These are phyloP conservation scores for Amorpha juglandis DNA, from an alignment of 2,888 invertebrate genomes.

Conservation along the genomic window DNA sequence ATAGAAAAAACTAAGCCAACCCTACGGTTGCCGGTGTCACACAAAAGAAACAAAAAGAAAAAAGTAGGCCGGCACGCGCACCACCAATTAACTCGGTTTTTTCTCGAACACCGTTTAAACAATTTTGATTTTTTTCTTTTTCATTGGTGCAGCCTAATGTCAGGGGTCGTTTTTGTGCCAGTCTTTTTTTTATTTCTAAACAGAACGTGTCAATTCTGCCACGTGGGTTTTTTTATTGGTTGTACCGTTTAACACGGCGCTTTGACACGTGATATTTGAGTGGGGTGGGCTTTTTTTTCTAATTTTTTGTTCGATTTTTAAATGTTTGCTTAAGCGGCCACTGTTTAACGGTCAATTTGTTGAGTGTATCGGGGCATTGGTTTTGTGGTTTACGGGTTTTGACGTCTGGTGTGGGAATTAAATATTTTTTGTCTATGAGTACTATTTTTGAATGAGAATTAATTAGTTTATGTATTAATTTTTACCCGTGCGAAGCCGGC, in stretches of 20 bases:
- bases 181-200: conserved; percentile 52
- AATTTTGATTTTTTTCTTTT: conserved; percentile 63
- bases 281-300: conserved; percentile 45
- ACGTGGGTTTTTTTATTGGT: conserved; percentile 55
- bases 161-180: conserved; percentile 72
- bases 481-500: too few relatives aligned
- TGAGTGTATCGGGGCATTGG: conserved; percentile 45
- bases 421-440: not conserved
- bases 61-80: conserved; percentile 75
- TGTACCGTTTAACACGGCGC: conserved; percentile 58
- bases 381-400: conserved; percentile 43
- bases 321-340: conserved; percentile 62
- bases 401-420: not conserved
- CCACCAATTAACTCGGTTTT: conserved; percentile 77
- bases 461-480: not conserved
- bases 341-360: conserved; percentile 71
- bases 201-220: conserved; percentile 68
- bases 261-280: conserved; percentile 74
- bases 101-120: conserved; percentile 63
- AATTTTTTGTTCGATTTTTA: conserved; percentile 44
- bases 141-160: conserved; percentile 68
- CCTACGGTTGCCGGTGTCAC: conserved; percentile 46
- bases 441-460: not conserved
- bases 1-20: conserved; percentile 49
- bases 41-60: conserved; percentile 55